phyloP scores from a whole-genome alignment of 2,113 vertebrate genomes.

The Okapia johnstoni region DNA sequence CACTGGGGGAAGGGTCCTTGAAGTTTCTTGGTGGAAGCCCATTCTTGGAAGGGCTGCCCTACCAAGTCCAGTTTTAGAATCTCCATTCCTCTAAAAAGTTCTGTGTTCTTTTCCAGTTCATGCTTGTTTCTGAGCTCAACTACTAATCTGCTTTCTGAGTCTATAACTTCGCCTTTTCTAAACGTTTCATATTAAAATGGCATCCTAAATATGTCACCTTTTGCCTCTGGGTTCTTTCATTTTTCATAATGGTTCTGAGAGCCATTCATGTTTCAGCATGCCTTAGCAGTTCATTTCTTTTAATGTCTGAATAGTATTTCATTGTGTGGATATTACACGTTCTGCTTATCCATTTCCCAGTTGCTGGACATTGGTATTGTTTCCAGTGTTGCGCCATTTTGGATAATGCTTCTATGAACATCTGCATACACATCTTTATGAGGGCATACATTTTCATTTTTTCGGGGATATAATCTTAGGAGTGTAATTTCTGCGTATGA shows the following conservation, averaged over 20 bases:
- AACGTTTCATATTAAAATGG: background rate
- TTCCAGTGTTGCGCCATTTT: background rate
- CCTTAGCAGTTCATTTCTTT: background rate
- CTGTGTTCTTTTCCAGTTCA: background rate
- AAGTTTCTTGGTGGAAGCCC: background rate
- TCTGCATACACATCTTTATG: background rate
- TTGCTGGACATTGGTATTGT: background rate
- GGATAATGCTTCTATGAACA: background rate
- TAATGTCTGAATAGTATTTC: background rate
- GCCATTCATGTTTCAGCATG: background rate
- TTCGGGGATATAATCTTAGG: background rate
- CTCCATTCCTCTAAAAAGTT: background rate
- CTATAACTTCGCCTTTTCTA: background rate
- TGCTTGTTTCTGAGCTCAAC: background rate
- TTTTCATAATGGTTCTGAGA: background rate
- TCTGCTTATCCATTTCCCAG: background rate
- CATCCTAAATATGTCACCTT: background rate
- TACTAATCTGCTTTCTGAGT: background rate
- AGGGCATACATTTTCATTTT: background rate
- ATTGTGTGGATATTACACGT: rapidly evolving
- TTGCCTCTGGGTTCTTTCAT: background rate
- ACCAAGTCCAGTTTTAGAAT: background rate
- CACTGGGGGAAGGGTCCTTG: background rate
- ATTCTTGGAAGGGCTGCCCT: background rate
- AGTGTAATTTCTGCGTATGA: background rate